Evolutionary conservation across 2,797 vertebrate genomes (phyloP).

Genomic region (Mus caroli): DNA sequence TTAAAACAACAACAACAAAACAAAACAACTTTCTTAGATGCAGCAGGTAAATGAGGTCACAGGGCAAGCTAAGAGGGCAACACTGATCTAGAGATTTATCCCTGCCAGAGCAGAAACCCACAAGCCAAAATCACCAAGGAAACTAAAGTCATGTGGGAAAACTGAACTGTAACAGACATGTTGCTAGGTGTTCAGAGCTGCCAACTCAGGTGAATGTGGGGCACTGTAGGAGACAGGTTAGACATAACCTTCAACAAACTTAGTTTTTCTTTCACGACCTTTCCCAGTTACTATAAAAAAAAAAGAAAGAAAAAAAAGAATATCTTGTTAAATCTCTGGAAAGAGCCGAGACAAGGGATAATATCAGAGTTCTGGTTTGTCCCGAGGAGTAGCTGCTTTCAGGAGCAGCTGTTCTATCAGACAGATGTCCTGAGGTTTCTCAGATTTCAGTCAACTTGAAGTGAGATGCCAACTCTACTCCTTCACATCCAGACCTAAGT

Average conservation of each 20-base stretch:
- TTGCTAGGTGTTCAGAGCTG: not conserved
- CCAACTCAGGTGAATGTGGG: not conserved
- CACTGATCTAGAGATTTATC: not conserved
- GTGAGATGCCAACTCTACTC: not conserved
- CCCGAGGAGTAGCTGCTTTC: not conserved
- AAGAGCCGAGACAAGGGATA: accelerated
- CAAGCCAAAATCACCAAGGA: not conserved
- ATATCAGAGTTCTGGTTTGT: not conserved
- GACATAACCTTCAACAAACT: not conserved
- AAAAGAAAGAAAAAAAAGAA: not conserved
- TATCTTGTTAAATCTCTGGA: not conserved
- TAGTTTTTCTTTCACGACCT: not conserved
- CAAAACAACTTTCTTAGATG: not conserved
- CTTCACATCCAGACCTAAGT: not conserved
- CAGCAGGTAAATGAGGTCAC: not conserved
- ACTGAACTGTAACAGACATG: not conserved
- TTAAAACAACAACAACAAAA: not conserved
- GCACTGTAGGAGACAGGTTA: not conserved
- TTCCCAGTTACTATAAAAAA: not conserved
- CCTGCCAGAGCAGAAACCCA: not conserved
- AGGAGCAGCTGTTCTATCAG: not conserved
- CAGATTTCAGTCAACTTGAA: not conserved
- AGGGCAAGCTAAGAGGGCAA: not conserved
- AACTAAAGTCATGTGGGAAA: not conserved
- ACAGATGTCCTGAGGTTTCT: not conserved